These are phyloP conservation scores for Sturnira hondurensis DNA, from an alignment of 2,113 vertebrate species.

Conservation along the genomic window DNA sequence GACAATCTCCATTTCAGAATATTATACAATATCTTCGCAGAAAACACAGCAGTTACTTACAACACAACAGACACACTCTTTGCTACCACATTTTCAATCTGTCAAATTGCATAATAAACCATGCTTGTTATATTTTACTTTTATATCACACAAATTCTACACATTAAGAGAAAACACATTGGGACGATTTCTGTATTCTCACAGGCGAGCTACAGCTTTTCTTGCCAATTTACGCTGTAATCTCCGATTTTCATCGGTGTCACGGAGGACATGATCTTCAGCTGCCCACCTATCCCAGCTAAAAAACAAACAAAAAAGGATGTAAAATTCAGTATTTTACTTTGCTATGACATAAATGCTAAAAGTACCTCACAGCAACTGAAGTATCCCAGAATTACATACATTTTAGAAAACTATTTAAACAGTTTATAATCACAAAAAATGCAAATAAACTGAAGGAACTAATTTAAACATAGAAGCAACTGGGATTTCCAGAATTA, in stretches of 20 bases:
- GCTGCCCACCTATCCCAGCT: slow-evolving; percentile 99
- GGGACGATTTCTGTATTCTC: slow-evolving; percentile 74
- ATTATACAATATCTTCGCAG: background rate
- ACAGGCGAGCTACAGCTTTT: slow-evolving; percentile 99
- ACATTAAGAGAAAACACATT: background rate
- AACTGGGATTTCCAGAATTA: background rate
- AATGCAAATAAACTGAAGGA: background rate
- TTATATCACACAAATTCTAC: background rate
- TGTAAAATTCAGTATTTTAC: slow-evolving; percentile 22
- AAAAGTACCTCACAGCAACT: background rate
- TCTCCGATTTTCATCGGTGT: slow-evolving; percentile 95
- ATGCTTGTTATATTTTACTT: background rate
- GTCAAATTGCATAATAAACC: background rate
- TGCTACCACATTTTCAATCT: background rate
- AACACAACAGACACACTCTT: background rate
- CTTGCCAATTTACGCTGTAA: slow-evolving; percentile 98
- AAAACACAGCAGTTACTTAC: background rate
- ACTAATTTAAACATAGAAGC: background rate
- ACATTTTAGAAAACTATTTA: slow-evolving; percentile 1
- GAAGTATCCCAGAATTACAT: background rate
- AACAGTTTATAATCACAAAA: slow-evolving; percentile 27
- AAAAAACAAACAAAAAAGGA: slow-evolving; percentile 10
- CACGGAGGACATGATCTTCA: slow-evolving; percentile 98
- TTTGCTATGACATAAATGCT: background rate
- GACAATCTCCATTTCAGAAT: background rate